Conservation (phyloP, 2,888 invertebrate genomes). For the Lasioglossum figueresi region DNA sequence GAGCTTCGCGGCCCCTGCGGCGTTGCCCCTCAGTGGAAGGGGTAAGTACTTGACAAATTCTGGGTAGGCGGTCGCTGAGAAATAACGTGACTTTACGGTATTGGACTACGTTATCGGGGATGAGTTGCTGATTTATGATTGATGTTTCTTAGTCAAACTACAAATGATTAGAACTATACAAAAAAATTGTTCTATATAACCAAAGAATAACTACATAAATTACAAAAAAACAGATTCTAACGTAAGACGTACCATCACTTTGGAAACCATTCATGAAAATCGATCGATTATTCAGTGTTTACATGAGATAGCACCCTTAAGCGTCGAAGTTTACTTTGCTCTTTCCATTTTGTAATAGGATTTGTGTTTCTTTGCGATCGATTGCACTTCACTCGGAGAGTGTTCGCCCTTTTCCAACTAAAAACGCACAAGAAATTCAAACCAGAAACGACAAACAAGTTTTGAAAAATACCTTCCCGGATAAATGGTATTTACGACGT, state of each 20-base stretch:
- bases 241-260: not conserved
- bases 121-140: too few species aligned
- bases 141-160: too few species aligned
- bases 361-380: not conserved
- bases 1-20: too few species aligned
- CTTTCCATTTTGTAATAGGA: not conserved
- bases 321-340: not conserved
- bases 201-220: not conserved
- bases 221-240: not conserved
- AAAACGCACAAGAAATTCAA: not conserved
- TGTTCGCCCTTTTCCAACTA: conserved; percentile 1
- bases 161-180: not conserved
- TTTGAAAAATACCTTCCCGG: conserved; percentile 11
- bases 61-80: too few species aligned
- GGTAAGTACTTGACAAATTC: too few species aligned
- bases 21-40: too few species aligned
- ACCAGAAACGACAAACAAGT: not conserved
- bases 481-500: conserved; percentile 1
- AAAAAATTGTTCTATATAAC: not conserved
- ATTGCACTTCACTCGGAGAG: not conserved
- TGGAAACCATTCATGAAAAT: not conserved
- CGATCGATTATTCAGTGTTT: not conserved
- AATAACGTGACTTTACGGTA: too few species aligned
- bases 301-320: not conserved
- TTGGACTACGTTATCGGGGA: not conserved